Percentiles rank a stretch among this genome's conserved stretches.
Conservation (phyloP, 2,797 vertebrate genomes). For the Bradypus variegatus region DNA sequence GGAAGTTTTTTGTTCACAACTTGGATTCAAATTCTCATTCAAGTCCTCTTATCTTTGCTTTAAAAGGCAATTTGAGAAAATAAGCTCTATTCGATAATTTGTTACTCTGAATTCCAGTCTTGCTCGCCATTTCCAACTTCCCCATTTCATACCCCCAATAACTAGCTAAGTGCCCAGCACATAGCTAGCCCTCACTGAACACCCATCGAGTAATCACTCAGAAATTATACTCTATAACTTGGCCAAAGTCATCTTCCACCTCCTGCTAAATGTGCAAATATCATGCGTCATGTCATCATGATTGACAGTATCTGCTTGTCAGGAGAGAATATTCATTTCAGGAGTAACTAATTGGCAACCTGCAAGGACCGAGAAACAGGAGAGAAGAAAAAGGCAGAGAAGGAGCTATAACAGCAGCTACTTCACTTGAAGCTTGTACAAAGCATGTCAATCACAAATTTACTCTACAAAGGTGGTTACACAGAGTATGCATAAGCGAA, state of each 20-base stretch:
- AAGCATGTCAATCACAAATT: background rate
- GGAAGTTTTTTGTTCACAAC: background rate
- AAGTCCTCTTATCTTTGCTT: background rate
- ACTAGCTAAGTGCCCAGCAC: background rate
- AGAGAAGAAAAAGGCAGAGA: background rate
- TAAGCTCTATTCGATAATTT: background rate
- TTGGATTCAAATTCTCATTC: background rate
- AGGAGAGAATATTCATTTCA: background rate
- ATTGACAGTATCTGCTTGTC: background rate
- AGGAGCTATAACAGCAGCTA: background rate
- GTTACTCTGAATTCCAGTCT: background rate
- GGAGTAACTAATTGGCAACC: background rate
- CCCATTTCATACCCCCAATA: background rate
- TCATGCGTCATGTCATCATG: background rate
- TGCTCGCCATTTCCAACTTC: conserved; percentile 17
- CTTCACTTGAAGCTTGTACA: background rate
- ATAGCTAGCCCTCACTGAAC: background rate
- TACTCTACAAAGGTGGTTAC: background rate
- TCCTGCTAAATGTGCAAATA: background rate
- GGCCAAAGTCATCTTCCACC: background rate
- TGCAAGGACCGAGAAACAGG: background rate
- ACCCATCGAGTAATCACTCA: background rate
- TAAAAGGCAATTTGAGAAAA: background rate
- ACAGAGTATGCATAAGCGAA: too few species aligned
- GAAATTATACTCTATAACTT: background rate